Evolutionary conservation across 2,113 vertebrate species (phyloP), one percentile per base, ranked within the genome.

Genomic region (Blennius ocellaris): DNA sequence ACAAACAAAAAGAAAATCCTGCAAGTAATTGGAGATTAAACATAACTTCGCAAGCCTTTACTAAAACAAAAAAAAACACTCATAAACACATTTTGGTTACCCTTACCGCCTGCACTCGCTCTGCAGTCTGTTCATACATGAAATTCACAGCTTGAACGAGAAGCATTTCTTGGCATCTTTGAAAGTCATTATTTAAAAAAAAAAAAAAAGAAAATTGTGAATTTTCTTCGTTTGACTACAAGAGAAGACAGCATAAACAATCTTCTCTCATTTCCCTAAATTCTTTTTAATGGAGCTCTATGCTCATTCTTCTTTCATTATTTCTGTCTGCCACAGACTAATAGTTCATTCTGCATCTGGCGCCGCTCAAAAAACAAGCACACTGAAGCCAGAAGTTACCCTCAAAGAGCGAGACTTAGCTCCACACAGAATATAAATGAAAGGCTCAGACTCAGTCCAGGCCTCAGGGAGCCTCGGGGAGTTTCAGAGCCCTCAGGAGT

Each of bases 351-450:
- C 12, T 37, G 11, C 5, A 14, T 6, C n/a, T 50, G 8, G 11
- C 15, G n/a, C n/a, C 45, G 38, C 53, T 60, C 43, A n/a, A 38
- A 41, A 3, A 30, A 30, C 39, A 44, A 65, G 43, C 15, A 47
- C 8, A 47, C 8, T 17, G 2, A 11, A 38, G 0, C 21, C 44
- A 69, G 11, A 47, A 11, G 6, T 36, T 11, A 1, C 21, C 21
- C 21, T 30, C 21, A 10, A 66, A 37, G 47, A 11, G 15, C 8
- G 48, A 36, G 3, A 7, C 39, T 36, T 41, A 48, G 44, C 16
- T 49, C 0, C 38, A 48, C 38, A 9, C 14, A 41, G 62, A 71
- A 58, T 70, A 43, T 60, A 5, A 79, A 74, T 66, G 3, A 56
- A 48, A 6, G 8, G 47, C 0, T 56, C 60, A 49, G 59, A 36